Percentiles rank a stretch among this genome's conserved stretches.
These are phyloP conservation scores for Cyclargus thomasi DNA, from an alignment of 1,140 invertebrate species.

Conservation along the genomic window DNA sequence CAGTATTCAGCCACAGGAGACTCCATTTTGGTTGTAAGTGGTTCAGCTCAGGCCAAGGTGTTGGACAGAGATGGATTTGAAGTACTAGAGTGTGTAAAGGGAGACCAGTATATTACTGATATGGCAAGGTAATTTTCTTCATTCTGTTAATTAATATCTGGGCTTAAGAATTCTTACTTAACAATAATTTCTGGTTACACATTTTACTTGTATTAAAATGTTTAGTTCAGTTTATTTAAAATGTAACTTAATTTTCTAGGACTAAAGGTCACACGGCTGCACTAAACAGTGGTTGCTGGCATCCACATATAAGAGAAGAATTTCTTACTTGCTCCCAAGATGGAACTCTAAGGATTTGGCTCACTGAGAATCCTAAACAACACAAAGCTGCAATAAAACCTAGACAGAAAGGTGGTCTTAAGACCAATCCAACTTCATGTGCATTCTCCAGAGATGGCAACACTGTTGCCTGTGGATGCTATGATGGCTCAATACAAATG, in stretches of 20 bases:
- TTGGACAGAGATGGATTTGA: conserved; percentile 97
- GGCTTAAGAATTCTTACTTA: too few species aligned
- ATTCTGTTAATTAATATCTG: too few species aligned
- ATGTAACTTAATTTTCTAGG: conserved; percentile 36
- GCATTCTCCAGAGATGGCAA: conserved; percentile 91
- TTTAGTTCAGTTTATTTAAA: neutral
- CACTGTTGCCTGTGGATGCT: conserved; percentile 91
- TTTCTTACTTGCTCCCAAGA: conserved; percentile 97
- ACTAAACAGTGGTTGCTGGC: conserved; percentile 94
- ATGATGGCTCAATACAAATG: conserved; percentile 97
- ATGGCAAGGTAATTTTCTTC: conserved; percentile 79
- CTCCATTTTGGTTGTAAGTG: conserved; percentile 94
- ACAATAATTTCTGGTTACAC: too few species aligned
- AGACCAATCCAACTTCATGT: conserved; percentile 91
- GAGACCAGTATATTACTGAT: conserved; percentile 97
- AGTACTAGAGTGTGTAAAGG: conserved; percentile 95
- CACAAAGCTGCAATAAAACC: conserved; percentile 94
- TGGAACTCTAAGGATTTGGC: conserved; percentile 94
- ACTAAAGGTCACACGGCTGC: conserved; percentile 98
- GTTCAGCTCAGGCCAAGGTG: conserved; percentile 93
- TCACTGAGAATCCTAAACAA: conserved; percentile 83
- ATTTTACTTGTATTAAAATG: too few species aligned
- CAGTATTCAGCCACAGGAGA: conserved; percentile 97
- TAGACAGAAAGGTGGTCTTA: conserved; percentile 89
- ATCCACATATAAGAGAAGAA: conserved; percentile 92